Evolutionary conservation across 2,888 invertebrate species (phyloP).

Genomic region (Parthenolecanium corni): DNA sequence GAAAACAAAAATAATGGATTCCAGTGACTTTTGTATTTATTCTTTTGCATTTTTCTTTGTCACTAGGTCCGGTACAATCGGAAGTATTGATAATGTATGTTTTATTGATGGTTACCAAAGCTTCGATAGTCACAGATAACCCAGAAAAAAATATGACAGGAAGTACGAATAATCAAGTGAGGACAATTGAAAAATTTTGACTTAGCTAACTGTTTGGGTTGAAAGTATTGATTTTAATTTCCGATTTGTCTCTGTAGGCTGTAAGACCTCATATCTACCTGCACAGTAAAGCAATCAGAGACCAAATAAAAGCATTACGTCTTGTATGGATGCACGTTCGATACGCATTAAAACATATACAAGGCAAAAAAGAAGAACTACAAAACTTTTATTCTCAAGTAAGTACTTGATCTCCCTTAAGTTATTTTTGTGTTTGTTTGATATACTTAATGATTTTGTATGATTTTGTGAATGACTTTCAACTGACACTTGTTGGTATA

Average conservation of each 20-base stretch:
- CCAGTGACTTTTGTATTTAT: too few relatives aligned
- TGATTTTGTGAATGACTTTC: too few relatives aligned
- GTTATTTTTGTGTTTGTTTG: too few relatives aligned
- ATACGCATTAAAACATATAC: background rate
- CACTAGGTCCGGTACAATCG: conserved; percentile 19
- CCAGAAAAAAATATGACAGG: background rate
- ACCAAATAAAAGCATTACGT: background rate
- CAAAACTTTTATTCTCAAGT: conserved; percentile 9
- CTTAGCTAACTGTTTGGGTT: background rate
- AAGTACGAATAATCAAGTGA: background rate
- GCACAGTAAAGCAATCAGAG: too few relatives aligned
- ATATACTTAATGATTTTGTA: too few relatives aligned
- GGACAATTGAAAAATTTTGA: background rate
- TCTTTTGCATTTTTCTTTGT: too few relatives aligned
- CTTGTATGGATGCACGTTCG: background rate
- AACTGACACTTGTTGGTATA: too few relatives aligned
- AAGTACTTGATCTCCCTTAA: too few relatives aligned
- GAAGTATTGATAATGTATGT: conserved; percentile 12
- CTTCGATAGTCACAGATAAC: background rate
- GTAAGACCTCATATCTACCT: too few relatives aligned
- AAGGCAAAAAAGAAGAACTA: background rate
- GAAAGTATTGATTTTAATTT: too few relatives aligned
- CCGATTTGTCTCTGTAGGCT: too few relatives aligned
- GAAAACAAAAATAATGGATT: too few relatives aligned
- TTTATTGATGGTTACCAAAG: conserved; percentile 12